Evolutionary conservation across 2,888 invertebrate genomes (phyloP), one percentile per base, ranked within the genome.

Genomic region (Bursaphelenchus okinawaensis): DNA sequence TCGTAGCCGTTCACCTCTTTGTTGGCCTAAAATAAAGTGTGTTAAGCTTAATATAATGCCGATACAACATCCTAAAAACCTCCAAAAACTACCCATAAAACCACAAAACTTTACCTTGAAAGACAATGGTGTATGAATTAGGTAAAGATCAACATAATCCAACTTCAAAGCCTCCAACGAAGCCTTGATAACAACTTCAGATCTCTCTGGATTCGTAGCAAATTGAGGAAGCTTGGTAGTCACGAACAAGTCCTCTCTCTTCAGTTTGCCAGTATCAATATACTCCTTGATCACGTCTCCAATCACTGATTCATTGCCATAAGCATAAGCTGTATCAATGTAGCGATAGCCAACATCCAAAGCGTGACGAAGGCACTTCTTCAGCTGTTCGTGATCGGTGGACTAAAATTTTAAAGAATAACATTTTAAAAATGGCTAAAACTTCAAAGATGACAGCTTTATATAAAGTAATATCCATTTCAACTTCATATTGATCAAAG

Each of bases 291-390:
- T 54, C 16, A 75, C 71, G 50, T 85, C 82, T 19, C 88, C 89
- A 70, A 91, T 87, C 61, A 88, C 87, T 59, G 83, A 81, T 83
- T 91, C 91, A 83, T 91, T 91, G 50, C 86, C 85, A 83, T 91
- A 91, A 1, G 88, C 16, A 8, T 50, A 22, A 88, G 58, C 71
- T 6, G 67, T 66, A 55, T 66, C 66, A 58, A 82, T 78, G 28
- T 75, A 72, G 22, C 82, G 69, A 65, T 82, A 82, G 20, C 82
- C 82, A 22, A 67, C 66, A 59, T 82, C 80, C 7, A 83, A 58
- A 19, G 80, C 80, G 19, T 68, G 64, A 58, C 73, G 62, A 19
- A 76, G 65, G 28, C 74, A 70, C 24, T 67, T 67, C 55, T 64
- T 65, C 31, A 76, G 61, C 62, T 76, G 74, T 6, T 66, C 62